phyloP scores from a whole-genome alignment of 2,797 vertebrate species.

The Hypotaenidia okinawae region DNA sequence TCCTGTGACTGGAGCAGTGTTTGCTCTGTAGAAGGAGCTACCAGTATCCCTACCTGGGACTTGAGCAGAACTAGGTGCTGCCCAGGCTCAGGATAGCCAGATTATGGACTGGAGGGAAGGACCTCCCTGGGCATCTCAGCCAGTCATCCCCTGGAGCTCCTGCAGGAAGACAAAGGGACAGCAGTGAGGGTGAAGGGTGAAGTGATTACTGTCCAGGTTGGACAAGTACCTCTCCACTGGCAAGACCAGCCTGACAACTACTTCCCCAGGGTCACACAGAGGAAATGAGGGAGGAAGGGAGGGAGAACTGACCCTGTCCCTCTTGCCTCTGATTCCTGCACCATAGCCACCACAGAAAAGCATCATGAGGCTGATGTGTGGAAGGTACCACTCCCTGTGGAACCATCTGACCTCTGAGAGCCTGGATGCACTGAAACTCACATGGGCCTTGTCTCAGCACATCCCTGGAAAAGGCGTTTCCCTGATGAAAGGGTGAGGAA shows the following conservation, averaged over 20 bases:
- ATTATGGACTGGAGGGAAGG: background rate
- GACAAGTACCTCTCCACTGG: background rate
- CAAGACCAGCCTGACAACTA: background rate
- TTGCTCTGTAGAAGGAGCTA: background rate
- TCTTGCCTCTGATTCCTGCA: background rate
- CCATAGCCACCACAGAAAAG: background rate
- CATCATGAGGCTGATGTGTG: background rate
- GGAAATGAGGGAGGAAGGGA: background rate
- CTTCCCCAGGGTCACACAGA: background rate
- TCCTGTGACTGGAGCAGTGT: background rate
- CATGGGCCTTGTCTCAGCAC: background rate
- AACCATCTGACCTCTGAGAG: background rate
- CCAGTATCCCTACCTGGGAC: background rate
- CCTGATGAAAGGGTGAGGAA: background rate
- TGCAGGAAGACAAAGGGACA: background rate
- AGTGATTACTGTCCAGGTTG: background rate
- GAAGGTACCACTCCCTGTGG: background rate
- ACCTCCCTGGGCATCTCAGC: background rate
- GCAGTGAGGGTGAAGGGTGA: background rate
- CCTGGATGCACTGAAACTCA: background rate
- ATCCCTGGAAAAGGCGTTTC: background rate
- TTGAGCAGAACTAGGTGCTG: background rate
- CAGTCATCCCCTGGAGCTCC: background rate
- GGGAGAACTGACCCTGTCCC: background rate
- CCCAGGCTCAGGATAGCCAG: background rate